These are phyloP conservation scores for Callithrix jacchus DNA, from an alignment of 2,113 vertebrate genomes.

Conservation along the genomic window DNA sequence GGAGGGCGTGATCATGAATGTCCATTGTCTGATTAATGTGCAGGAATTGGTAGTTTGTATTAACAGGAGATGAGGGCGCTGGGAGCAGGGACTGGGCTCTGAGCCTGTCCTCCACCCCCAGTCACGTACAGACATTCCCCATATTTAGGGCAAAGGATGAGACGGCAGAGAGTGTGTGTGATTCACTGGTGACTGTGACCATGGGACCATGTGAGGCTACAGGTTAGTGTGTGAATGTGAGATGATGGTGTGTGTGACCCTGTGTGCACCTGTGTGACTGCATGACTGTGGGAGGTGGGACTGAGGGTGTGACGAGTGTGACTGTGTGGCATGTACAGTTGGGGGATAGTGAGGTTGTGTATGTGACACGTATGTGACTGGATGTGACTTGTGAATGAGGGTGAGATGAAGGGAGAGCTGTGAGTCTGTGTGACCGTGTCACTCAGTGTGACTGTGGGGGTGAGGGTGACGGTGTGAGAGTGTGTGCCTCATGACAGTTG, in stretches of 20 bases:
- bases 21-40: neutral
- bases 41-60: neutral
- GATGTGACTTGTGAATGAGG: neutral
- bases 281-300: neutral
- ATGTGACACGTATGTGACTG: neutral
- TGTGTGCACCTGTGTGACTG: neutral
- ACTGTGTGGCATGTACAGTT: neutral
- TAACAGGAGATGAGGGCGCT: neutral
- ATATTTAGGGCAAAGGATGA: neutral
- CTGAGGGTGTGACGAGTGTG: neutral
- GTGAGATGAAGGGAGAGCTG: neutral
- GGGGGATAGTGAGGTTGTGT: neutral
- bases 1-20: neutral
- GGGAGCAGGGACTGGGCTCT: neutral
- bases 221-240: neutral
- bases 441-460: neutral
- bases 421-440: neutral
- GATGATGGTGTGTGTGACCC: neutral
- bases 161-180: neutral
- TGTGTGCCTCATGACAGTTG: neutral
- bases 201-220: accelerated
- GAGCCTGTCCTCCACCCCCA: neutral
- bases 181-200: neutral
- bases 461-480: neutral
- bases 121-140: neutral